Base-by-base conservation (phyloP, 2,888 invertebrate species). In the Drosophila suboccidentalis region DNA sequence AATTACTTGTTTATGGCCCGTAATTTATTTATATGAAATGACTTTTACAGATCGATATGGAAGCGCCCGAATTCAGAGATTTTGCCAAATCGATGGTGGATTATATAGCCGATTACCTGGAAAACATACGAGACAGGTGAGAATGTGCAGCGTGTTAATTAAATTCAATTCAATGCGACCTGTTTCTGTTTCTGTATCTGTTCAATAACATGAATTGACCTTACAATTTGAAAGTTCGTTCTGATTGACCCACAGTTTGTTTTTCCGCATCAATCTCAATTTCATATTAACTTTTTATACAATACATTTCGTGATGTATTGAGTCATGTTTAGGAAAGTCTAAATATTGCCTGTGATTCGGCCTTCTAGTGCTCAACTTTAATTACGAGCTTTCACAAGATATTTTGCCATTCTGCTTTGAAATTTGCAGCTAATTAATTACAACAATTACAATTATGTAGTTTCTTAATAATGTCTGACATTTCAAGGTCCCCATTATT, bases 21-120 rank as follows among this genome's bases (percentile, higher is more conserved):
- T 59, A 13, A 32, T 60, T 60, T 11, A 41, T 19, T 50, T 9
- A 9, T 29, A 9, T 36, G 13, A 34, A 50, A 51, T 43, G 15
- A 47, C 22, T 36, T 49, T 68, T 67, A 44, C 74, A 92, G 93
- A 92, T 93, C 87, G 93, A 93, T 71, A 97, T 97, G 97, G 97
- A 97, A 92, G 95, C 96, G 44, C 94, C 95, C 80, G 95, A 96
- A 85, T 97, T 97, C 92, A 96, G 95, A 92, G 96, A 96, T 85
- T 97, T 97, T 91, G 97, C 98, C 71, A 97, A 97, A 92, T 97
- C 97, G 90, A 98, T 98, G 97, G 95, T 97, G 41, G 98, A 98
- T 91, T 99, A 97, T 92, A 97, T 99, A 69, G 96, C 97, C 9
- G 96, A 97, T 90, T 99, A 99, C 93, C 94, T 98, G 93, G 97